These are phyloP conservation scores for Drosophila pachea DNA, from an alignment of 1,140 invertebrate genomes.

Conservation along the genomic window DNA sequence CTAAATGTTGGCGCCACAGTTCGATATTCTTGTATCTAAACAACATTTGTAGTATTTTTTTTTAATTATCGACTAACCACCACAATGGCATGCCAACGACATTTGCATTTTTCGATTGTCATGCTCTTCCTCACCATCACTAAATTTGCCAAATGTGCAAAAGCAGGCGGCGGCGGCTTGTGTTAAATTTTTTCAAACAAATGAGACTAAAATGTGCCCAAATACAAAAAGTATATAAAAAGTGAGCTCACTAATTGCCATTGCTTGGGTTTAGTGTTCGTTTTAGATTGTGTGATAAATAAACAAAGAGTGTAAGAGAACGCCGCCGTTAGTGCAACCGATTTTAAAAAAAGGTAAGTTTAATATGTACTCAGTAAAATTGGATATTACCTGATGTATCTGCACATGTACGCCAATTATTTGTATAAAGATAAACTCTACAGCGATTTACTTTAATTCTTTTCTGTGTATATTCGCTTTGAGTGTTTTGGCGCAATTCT, in stretches of 20 bases:
- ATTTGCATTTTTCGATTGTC: slow-evolving; percentile 3
- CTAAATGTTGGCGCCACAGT: too few species aligned
- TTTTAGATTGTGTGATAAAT: not conserved
- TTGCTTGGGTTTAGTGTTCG: not conserved
- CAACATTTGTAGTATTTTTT: slow-evolving; percentile 1
- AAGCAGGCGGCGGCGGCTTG: slow-evolving; percentile 8
- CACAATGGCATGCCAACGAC: not conserved
- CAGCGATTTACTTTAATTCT: slow-evolving; percentile 4
- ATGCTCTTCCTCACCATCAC: slow-evolving; percentile 13
- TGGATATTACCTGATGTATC: not conserved
- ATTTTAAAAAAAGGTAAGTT: slow-evolving; percentile 26
- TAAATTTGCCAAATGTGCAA: slow-evolving; percentile 46
- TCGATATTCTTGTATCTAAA: too few species aligned
- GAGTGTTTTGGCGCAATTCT: slow-evolving; percentile 67
- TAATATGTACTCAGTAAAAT: slow-evolving; percentile 2
- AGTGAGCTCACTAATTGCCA: not conserved
- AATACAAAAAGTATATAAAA: not conserved
- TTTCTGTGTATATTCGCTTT: slow-evolving; percentile 27
- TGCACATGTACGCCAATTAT: not conserved
- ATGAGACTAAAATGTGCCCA: slow-evolving; percentile 17
- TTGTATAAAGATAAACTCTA: not conserved
- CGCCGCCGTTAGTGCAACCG: slow-evolving; percentile 27
- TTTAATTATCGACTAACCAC: slow-evolving; percentile 2
- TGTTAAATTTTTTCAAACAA: not conserved
- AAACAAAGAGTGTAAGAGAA: slow-evolving; percentile 20